phyloP scores from a whole-genome alignment of 2,888 invertebrate species.

The Syrphus vitripennis region DNA sequence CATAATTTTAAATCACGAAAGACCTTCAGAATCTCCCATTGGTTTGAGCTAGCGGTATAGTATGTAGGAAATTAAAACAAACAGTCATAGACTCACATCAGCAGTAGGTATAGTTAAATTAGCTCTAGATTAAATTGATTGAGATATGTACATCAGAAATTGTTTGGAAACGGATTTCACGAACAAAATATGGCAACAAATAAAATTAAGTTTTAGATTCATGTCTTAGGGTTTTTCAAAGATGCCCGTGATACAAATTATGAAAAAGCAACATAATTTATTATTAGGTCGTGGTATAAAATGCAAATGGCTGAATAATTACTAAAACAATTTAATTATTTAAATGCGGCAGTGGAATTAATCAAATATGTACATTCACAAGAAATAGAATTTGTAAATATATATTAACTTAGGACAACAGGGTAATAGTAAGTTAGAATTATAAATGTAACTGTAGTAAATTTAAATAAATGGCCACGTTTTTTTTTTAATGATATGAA shows the following conservation, averaged over 20 bases:
- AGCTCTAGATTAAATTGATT: conserved; percentile 29
- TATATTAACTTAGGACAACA: no score
- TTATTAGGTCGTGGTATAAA: neutral
- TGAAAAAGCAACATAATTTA: neutral
- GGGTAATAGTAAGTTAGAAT: no score
- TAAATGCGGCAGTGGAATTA: no score
- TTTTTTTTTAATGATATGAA: no score
- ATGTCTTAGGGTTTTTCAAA: neutral
- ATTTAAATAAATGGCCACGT: no score
- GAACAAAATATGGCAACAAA: conserved; percentile 10
- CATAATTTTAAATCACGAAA: conserved; percentile 34
- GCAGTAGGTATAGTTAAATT: neutral
- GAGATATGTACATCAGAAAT: conserved; percentile 41
- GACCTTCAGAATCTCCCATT: conserved; percentile 58
- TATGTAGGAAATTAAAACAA: conserved; percentile 35
- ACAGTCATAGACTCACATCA: neutral
- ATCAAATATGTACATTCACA: no score
- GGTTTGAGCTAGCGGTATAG: neutral
- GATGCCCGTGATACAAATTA: neutral
- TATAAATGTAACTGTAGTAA: no score
- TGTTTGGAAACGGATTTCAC: conserved; percentile 54
- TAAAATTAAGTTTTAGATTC: neutral
- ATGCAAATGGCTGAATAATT: no score
- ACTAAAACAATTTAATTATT: no score
- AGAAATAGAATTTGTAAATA: no score